Evolutionary conservation across 2,888 invertebrate genomes (phyloP), one percentile per base, ranked within the genome.

Genomic region (Apotomis turbidana): DNA sequence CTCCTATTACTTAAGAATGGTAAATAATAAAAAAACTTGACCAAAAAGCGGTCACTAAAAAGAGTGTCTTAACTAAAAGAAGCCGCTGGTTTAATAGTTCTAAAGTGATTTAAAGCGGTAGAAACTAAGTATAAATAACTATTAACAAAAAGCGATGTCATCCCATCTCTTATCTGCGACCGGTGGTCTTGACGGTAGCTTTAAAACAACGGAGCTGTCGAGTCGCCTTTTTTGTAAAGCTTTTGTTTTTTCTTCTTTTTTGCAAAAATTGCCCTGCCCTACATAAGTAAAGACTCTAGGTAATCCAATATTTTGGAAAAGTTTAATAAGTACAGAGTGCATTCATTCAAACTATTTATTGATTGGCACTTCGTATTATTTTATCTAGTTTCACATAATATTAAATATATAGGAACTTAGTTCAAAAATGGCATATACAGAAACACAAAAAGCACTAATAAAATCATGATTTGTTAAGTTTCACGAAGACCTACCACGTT

Each of bases 61-160:
- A 77, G 75, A 76, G 79, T 77, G 80, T 77, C 77, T 76, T 73
- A 75, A 83, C 81, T 81, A 82, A 83, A 86, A 84, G 79, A 78
- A 61, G 72, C 82, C 83, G 85, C 80, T 67, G 76, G 59, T 46
- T 41, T 66, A 57, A 66, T 66, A 66, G 78, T 81, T 82, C 78
- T 80, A 84, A 83, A 82, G 85, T 87, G 88, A 87, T 87, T 88
- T 87, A 86, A 87, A 83, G 88, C 87, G 88, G 87, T 73, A 77
- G 90, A 92, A 91, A 92, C 89, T 87, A 78, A 82, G 84, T 86
- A 90, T 92, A 92, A 92, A 93, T 92, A 90, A 90, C 89, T 87
- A 90, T 91, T 91, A 90, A 92, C 90, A 90, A 91, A 89, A 92
- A 90, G 88, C 90, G 89, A 86, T 92, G 91, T 91, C 93, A 91